These are phyloP conservation scores for Diabrotica balteata DNA, from an alignment of 2,888 invertebrate genomes.

Conservation along the genomic window DNA sequence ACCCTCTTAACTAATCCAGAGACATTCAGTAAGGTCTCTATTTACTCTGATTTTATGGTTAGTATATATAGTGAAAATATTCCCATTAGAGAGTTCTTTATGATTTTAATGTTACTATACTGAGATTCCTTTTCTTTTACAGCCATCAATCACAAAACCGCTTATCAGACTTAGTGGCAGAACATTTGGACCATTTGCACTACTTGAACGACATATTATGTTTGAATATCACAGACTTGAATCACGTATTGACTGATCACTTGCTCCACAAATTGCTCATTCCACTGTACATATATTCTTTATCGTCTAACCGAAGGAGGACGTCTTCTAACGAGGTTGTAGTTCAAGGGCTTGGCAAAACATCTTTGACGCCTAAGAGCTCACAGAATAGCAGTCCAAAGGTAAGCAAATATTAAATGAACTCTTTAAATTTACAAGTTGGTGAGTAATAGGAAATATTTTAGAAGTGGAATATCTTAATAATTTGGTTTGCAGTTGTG, in stretches of 20 bases:
- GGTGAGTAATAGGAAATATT: too few relatives aligned
- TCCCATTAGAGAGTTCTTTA: constrained; percentile 51
- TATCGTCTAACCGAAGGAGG: constrained; percentile 64
- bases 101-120: too few relatives aligned
- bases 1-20: too few relatives aligned
- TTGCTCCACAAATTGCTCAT: constrained; percentile 90
- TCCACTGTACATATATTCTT: constrained; percentile 91
- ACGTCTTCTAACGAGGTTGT: constrained; percentile 65
- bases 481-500: too few relatives aligned
- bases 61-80: neutral
- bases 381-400: constrained; percentile 50
- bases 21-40: too few relatives aligned
- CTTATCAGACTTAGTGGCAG: constrained; percentile 92
- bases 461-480: too few relatives aligned
- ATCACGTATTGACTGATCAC: constrained; percentile 93
- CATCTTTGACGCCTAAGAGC: constrained; percentile 27
- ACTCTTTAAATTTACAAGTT: too few relatives aligned
- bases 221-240: constrained; percentile 89
- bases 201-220: constrained; percentile 96
- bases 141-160: constrained; percentile 91
- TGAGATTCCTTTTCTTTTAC: too few relatives aligned
- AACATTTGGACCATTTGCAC: constrained; percentile 96
- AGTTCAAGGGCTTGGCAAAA: constrained; percentile 60
- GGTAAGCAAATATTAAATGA: constrained; percentile 17
- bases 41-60: too few relatives aligned